These are phyloP conservation scores for Napeogenes sylphis DNA, from an alignment of 2,888 invertebrate genomes.

Conservation along the genomic window DNA sequence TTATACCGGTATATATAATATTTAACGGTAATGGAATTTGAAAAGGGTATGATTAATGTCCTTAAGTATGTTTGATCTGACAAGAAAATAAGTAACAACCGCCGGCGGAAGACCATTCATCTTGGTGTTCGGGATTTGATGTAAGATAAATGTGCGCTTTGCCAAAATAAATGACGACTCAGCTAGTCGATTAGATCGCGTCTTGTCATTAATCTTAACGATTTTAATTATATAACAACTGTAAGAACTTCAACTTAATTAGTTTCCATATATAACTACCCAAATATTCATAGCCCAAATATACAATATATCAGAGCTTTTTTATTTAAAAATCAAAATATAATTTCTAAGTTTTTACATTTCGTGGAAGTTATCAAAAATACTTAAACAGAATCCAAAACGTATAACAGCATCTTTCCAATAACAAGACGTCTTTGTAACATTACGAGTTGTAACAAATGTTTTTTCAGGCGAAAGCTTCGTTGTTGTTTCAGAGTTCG, in stretches of 20 bases:
- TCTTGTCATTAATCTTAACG: neutral
- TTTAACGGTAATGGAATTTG: neutral
- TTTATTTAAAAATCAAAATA: too few relatives aligned
- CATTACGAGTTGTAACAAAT: too few relatives aligned
- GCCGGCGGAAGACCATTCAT: slow-evolving; percentile 15
- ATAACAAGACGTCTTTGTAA: too few relatives aligned
- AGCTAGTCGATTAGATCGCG: neutral
- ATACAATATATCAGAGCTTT: neutral
- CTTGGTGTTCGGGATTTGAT: slow-evolving; percentile 10
- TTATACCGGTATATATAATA: slow-evolving; percentile 6
- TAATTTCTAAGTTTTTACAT: too few relatives aligned
- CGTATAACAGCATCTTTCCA: too few relatives aligned
- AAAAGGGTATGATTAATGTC: slow-evolving; percentile 20
- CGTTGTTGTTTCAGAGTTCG: too few relatives aligned
- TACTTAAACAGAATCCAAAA: too few relatives aligned
- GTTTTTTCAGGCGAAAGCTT: too few relatives aligned
- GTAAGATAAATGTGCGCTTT: slow-evolving; percentile 9
- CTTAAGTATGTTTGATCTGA: slow-evolving; percentile 2
- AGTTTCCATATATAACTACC: neutral
- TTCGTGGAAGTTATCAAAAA: too few relatives aligned
- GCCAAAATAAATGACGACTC: neutral
- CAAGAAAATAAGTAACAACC: slow-evolving; percentile 4
- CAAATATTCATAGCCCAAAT: too few relatives aligned
- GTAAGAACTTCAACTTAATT: too few relatives aligned
- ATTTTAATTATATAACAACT: neutral